Evolutionary conservation across 2,797 vertebrate species (phyloP).

Genomic region (Kryptolebias ocellatus): DNA sequence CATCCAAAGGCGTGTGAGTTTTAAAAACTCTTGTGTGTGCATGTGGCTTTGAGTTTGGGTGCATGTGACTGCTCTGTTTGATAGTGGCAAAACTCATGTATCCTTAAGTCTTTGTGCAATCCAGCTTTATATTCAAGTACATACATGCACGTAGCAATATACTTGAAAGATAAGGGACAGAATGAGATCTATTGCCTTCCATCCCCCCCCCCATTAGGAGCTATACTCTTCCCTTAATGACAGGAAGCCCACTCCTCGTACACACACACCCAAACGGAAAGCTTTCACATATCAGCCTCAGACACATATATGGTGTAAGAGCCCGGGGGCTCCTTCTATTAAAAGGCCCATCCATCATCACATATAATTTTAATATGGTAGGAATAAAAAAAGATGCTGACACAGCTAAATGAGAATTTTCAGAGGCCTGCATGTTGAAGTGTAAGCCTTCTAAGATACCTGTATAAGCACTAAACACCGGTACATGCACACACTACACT

Average conservation of each 20-base stretch:
- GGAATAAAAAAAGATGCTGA: slow-evolving; percentile 69
- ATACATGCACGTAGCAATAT: background rate
- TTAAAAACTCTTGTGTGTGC: slow-evolving; percentile 49
- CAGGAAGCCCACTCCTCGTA: slow-evolving; percentile 33
- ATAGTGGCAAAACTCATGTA: slow-evolving; percentile 17
- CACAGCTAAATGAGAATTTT: slow-evolving; percentile 56
- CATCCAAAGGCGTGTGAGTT: slow-evolving; percentile 68
- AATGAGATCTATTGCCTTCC: background rate
- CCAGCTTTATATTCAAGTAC: background rate
- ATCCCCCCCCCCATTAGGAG: slow-evolving; percentile 17
- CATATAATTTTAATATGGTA: slow-evolving; percentile 71
- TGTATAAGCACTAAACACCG: slow-evolving; percentile 41
- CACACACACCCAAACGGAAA: slow-evolving; percentile 3
- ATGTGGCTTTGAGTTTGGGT: slow-evolving; percentile 8
- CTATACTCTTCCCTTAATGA: slow-evolving; percentile 35
- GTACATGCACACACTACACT: slow-evolving; percentile 35
- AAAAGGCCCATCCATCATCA: slow-evolving; percentile 72
- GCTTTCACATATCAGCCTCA: slow-evolving; percentile 8
- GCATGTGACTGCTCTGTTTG: slow-evolving; percentile 22
- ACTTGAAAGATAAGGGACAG: background rate
- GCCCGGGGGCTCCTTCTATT: slow-evolving; percentile 64
- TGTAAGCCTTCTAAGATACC: slow-evolving; percentile 40
- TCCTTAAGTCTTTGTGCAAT: background rate
- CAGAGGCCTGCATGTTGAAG: slow-evolving; percentile 37
- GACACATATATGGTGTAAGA: slow-evolving; percentile 31